Base-by-base conservation (phyloP, 2,888 invertebrate genomes). In the Meteorus cinctellus region DNA sequence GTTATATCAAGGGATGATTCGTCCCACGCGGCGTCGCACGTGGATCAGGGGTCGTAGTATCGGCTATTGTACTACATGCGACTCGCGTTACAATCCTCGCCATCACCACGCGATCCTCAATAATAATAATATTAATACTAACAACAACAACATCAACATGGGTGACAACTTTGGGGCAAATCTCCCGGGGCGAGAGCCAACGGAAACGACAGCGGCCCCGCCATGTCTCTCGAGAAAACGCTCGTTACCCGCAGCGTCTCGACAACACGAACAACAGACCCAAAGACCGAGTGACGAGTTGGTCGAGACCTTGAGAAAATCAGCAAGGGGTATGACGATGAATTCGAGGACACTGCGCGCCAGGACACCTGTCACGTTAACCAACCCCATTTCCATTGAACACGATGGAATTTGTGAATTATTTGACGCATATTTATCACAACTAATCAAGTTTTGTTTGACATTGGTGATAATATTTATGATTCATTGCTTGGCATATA, bases 21-120 rank as follows among this genome's bases (percentile, higher is more conserved):
- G 77, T 75, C 77, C 74, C 66, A 79, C 75, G 72, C 79, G 76
- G 74, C 71, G 77, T 78, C 81, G 77, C 71, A 77, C 78, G 81
- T 78, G 55, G 55, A 55, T 74, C 77, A 72, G 72, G 59, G 83
- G 81, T n/a, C 78, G 76, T 67, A 75, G 81, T 6, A 72, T 78
- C n/a, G 76, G 81, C 3, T 86, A 86, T 59, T 84, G 86, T 4
- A 29, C 29, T 62, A 76, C 79, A 2, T 86, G 86, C 79, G 86
- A 86, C 71, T 83, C 82, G 4, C 78, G 78, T 34, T 29, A 31
- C 24, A 27, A 27, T n/a, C 51, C 6, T 24, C 55, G 19, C 55
- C 19, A 19, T 19, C 19, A 55, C 41, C 67, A 27, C 59, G 19
- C 67, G 10, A 60, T 48, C 45, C 48, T 41, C 60, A 63, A 14